These are phyloP conservation scores for Rachycentron canadum DNA, from an alignment of 2,797 vertebrate genomes.

Conservation along the genomic window DNA sequence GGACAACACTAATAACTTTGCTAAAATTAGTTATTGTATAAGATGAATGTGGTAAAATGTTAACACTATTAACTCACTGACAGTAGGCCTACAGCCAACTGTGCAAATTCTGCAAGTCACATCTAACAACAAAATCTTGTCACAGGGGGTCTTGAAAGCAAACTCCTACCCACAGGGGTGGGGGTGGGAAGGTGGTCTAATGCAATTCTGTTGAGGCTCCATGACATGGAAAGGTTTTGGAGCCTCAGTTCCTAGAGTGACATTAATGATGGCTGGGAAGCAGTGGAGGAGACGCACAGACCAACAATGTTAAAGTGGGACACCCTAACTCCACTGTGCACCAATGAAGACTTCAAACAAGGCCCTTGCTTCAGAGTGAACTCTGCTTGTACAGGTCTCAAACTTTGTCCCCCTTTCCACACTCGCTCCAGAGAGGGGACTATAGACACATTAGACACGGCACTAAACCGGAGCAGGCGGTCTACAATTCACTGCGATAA, in stretches of 20 bases:
- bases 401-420: conserved; percentile 87
- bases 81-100: conserved; percentile 8
- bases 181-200: conserved; percentile 29
- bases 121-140: conserved; percentile 27
- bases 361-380: conserved; percentile 78
- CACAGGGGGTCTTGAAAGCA: conserved; percentile 19
- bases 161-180: conserved; percentile 26
- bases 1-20: neutral
- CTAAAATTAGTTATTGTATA: neutral
- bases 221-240: conserved; percentile 34
- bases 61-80: conserved; percentile 6
- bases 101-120: conserved; percentile 27
- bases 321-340: conserved; percentile 67
- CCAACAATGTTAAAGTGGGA: conserved; percentile 69
- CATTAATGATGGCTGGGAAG: conserved; percentile 66
- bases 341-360: conserved; percentile 84
- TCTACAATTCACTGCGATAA: conserved; percentile 86
- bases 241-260: conserved; percentile 51
- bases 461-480: conserved; percentile 86
- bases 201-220: conserved; percentile 45
- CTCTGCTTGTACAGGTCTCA: conserved; percentile 88
- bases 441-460: conserved; percentile 88
- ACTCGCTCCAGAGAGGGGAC: conserved; percentile 79
- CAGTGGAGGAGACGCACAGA: conserved; percentile 54
- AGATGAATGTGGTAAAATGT: neutral